A percentile compares a stretch with the other conserved stretches of the same genome.
These are phyloP conservation scores for Pagrus major DNA, from an alignment of 2,113 vertebrate genomes.

Conservation along the genomic window DNA sequence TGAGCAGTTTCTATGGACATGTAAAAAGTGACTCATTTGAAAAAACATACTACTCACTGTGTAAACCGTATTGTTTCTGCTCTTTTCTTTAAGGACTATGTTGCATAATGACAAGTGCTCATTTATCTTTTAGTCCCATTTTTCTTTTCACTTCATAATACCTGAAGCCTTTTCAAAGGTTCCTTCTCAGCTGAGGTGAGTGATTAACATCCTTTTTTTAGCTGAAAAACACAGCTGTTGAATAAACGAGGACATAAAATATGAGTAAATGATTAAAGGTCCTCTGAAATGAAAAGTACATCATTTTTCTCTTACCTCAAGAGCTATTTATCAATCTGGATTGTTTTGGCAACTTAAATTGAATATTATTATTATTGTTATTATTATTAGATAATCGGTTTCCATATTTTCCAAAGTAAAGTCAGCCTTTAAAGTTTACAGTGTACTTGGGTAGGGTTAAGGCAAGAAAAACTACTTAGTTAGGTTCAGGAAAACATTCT, in stretches of 20 bases:
- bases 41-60: neutral
- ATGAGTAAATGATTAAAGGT: too few relatives aligned
- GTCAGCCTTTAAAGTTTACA: too few relatives aligned
- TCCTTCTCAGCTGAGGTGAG: neutral
- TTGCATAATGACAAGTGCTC: neutral
- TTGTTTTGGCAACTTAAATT: too few relatives aligned
- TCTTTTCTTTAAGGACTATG: neutral
- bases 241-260: neutral
- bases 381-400: too few relatives aligned
- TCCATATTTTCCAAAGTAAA: too few relatives aligned
- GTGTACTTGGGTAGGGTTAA: too few relatives aligned
- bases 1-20: constrained; percentile 19
- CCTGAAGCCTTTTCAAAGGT: neutral
- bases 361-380: too few relatives aligned
- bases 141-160: neutral
- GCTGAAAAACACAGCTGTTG: neutral
- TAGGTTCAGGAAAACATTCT: too few relatives aligned
- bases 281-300: too few relatives aligned
- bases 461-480: too few relatives aligned
- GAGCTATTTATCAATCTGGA: too few relatives aligned
- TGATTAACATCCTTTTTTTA: neutral
- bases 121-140: neutral
- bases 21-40: neutral
- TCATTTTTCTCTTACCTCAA: too few relatives aligned
- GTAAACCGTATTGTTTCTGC: neutral